A percentile compares a stretch with the other conserved stretches of the same genome.
phyloP scores from a whole-genome alignment of 1,140 invertebrate genomes.

The Ctenoplectra terminalis region DNA sequence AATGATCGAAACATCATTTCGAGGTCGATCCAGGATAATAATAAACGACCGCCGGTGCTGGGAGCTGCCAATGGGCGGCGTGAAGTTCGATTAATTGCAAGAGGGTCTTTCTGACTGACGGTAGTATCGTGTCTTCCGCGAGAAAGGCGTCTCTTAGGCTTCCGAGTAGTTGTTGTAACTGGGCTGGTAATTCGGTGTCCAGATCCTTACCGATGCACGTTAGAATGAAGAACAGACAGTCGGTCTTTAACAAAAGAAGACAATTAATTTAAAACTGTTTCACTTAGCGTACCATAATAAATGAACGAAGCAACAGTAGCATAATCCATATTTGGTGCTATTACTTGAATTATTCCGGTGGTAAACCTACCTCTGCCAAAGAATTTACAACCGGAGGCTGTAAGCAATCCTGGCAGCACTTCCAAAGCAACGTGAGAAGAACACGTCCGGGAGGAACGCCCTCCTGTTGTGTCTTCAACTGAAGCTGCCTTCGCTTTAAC shows the following conservation, averaged over 20 bases:
- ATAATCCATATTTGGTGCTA: too few relatives aligned
- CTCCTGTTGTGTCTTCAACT: slow-evolving; percentile 87
- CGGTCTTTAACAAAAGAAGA: slow-evolving; percentile 85
- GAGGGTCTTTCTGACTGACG: slow-evolving; percentile 90
- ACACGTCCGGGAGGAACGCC: slow-evolving; percentile 88
- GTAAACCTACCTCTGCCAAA: slow-evolving; percentile 86
- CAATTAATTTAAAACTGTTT: slow-evolving; percentile 4
- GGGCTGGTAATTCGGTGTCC: slow-evolving; percentile 90
- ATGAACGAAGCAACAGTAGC: too few relatives aligned
- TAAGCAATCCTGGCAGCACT: slow-evolving; percentile 93
- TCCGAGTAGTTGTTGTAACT: slow-evolving; percentile 89
- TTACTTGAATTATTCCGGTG: too few relatives aligned
- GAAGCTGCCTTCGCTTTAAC: slow-evolving; percentile 89
- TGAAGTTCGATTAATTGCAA: slow-evolving; percentile 94
- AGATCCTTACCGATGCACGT: slow-evolving; percentile 93
- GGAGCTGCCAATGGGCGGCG: slow-evolving; percentile 94
- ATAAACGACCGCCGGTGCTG: slow-evolving; percentile 93
- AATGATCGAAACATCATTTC: slow-evolving; percentile 65
- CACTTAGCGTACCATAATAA: too few relatives aligned
- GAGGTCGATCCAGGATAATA: slow-evolving; percentile 88
- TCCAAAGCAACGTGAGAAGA: slow-evolving; percentile 90
- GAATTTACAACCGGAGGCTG: slow-evolving; percentile 89
- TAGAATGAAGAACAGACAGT: slow-evolving; percentile 93
- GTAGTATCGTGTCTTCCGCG: slow-evolving; percentile 85
- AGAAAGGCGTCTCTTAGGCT: slow-evolving; percentile 93